Percentiles rank a stretch among this genome's conserved stretches.
Evolutionary conservation across 2,888 invertebrate species (phyloP).

Genomic region (Lithophane ornitopus): DNA sequence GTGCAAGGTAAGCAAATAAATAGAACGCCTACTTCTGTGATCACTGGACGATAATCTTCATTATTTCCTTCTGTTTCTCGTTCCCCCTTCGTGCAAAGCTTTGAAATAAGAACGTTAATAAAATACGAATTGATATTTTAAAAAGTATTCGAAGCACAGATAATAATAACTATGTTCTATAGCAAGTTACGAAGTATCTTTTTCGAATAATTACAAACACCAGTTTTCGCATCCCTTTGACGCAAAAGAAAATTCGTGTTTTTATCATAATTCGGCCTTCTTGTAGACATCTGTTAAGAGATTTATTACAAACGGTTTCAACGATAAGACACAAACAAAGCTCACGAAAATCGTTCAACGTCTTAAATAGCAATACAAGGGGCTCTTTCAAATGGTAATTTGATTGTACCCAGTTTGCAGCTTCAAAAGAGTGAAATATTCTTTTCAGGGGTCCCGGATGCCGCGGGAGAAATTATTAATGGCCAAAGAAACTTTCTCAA

Average conservation of each 20-base stretch:
- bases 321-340: conserved; percentile 75
- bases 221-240: conserved; percentile 34
- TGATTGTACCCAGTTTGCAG: conserved; percentile 87
- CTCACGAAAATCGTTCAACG: conserved; percentile 79
- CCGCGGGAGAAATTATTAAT: conserved; percentile 86
- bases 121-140: background rate
- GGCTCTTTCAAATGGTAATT: conserved; percentile 87
- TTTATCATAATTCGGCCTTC: conserved; percentile 43
- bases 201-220: background rate
- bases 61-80: background rate
- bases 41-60: conserved; percentile 14
- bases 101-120: conserved; percentile 13
- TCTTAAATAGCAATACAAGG: conserved; percentile 82
- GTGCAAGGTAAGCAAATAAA: conserved; percentile 42
- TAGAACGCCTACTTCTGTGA: conserved; percentile 26
- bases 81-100: background rate
- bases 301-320: conserved; percentile 64
- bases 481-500: conserved; percentile 79
- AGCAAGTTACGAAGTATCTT: background rate
- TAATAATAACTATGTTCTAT: background rate
- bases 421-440: conserved; percentile 88
- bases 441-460: conserved; percentile 83
- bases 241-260: conserved; percentile 27
- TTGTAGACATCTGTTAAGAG: conserved; percentile 56
- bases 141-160: background rate